Evolutionary conservation across 2,888 invertebrate species (phyloP), one percentile per base, ranked within the genome.

Genomic region (Tryphoninae sp.): DNA sequence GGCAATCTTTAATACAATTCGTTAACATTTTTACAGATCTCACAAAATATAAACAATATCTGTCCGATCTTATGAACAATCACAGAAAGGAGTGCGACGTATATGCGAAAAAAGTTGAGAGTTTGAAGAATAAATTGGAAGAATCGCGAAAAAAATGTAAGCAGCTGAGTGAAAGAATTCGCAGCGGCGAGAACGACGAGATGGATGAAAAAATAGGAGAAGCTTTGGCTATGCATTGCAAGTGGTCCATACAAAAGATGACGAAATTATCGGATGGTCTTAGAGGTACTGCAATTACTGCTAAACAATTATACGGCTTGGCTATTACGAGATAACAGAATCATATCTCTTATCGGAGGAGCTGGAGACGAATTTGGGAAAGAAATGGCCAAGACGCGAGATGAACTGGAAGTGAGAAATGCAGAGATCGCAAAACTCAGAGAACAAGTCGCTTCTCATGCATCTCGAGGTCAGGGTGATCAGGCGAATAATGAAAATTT

Each of bases 311-410:
- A 45, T 45, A 13, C 45, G 55, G 0, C n/a, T 62, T 16, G 2
- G 1, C 53, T 42, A 9, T 2, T 58, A 19, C 9, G 4, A 55
- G 26, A 26, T 33, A 55, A 58, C 40, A 58, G 23, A 42, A 55
- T 62, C 42, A 42, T 78, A 33, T 42, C 19, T 76, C 40, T 7
- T 61, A 26, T 62, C 77, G 42, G 64, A 88, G 88, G 86, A 72
- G 86, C 87, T 53, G 86, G 84, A 45, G 86, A 89, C 72, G 83
- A 87, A 13, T 84, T 86, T 13, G 64, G 85, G 2, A 64, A 76
- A 26, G 86, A 87, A 22, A 81, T 89, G 40, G 82, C 83, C 9
- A 85, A 83, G 45, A 86, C 87, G 11, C 86, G 87, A 8, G 80
- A 85, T 3, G 84, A 87, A 33, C 61, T 87, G 13, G 80, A 82